Evolutionary conservation across 1,140 invertebrate genomes (phyloP).

Genomic region (Aphelinus certus): DNA sequence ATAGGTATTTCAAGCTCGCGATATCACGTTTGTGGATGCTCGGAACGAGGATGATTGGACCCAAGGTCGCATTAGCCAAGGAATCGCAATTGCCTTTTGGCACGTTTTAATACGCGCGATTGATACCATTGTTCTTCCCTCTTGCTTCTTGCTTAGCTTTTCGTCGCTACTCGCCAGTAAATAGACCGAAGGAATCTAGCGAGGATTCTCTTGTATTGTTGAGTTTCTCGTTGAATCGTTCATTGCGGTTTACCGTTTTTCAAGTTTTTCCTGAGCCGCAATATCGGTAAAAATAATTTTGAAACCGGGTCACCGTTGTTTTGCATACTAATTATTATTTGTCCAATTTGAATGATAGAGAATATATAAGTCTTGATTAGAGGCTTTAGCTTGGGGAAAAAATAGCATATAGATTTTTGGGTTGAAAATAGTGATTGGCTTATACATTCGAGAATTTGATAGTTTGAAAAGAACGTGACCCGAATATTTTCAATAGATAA

Average conservation of each 20-base stretch:
- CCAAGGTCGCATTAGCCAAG: slow-evolving; percentile 24
- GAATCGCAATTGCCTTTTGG: slow-evolving; percentile 23
- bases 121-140: slow-evolving; percentile 4
- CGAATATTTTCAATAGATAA: background rate
- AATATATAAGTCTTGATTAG: too few relatives aligned
- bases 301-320: too few relatives aligned
- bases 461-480: background rate
- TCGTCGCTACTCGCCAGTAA: background rate
- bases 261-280: too few relatives aligned
- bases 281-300: too few relatives aligned
- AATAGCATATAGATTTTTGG: background rate
- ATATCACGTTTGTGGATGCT: slow-evolving; percentile 8
- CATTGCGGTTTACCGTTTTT: too few relatives aligned
- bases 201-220: background rate
- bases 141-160: background rate
- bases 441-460: slow-evolving; percentile 5
- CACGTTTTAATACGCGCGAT: slow-evolving; percentile 29
- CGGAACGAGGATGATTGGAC: too few relatives aligned
- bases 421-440: background rate
- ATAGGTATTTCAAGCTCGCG: slow-evolving; percentile 17
- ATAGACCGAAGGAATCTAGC: background rate
- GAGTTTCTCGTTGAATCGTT: too few relatives aligned
- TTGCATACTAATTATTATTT: too few relatives aligned
- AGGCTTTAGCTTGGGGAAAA: background rate
- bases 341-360: too few relatives aligned